Base-by-base conservation (phyloP, 1,140 invertebrate genomes). In the Megathymus violae region DNA sequence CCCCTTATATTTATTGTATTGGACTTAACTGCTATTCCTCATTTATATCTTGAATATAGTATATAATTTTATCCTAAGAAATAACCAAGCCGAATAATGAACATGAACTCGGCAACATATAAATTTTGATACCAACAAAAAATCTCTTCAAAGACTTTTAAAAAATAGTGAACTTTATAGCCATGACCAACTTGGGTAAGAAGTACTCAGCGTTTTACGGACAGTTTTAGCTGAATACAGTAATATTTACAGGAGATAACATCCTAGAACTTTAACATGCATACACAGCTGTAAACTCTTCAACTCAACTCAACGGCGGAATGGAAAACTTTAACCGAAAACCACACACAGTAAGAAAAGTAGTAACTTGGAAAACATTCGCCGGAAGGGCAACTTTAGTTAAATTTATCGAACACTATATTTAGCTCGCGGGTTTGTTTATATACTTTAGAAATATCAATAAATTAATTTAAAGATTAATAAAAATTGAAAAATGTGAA, bases 261-360 rank as follows among this genome's bases (percentile, higher is more conserved):
- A 9, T 1, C 27, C 4, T 31, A 58, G 61, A 44, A 40, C 27
- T 64, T 59, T 71, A 67, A 64, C 50, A 69, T 63, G 61, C 64
- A 46, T 64, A 70, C 44, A 70, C 41, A 52, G 16, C 48, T 52
- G 17, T 31, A 63, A 71, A 64, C 62, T 50, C 62, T 17, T 66
- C 48, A 50, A 54, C 58, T 54, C 64, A 52, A 69, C 63, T 60
- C 61, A 60, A 71, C 73, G 69, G 68, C 63, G 67, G 58, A 79
- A 76, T 54, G 74, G 74, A 74, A 84, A 85, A 85, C 78, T 88
- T 85, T 80, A 74, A 85, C 83, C 74, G 77, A 84, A 82, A 82
- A 82, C 81, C 82, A 75, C 81, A 76, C 78, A 71, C 71, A 70
- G 67, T 65, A 73, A 84, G 82, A 78, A 82, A 78, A 71, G 69